phyloP scores from a whole-genome alignment of 1,140 invertebrate genomes.

The Trachymyrmex septentrionalis region DNA sequence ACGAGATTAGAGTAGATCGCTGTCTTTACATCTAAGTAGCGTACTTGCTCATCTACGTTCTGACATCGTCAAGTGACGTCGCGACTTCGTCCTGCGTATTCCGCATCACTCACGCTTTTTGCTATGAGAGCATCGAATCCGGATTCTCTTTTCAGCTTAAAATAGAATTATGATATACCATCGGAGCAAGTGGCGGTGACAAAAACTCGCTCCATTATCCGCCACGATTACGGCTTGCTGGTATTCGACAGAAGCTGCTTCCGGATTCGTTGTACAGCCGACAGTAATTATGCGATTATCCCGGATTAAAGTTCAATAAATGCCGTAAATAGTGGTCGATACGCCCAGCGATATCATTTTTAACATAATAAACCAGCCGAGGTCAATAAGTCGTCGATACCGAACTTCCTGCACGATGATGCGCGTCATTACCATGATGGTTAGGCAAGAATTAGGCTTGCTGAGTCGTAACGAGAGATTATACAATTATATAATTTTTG shows the following conservation, averaged over 20 bases:
- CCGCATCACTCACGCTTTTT: constrained; percentile 50
- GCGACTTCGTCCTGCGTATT: constrained; percentile 35
- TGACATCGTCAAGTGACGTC: constrained; percentile 37
- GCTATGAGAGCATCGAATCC: constrained; percentile 34
- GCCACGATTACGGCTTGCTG: constrained; percentile 50
- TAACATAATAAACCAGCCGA: constrained; percentile 27
- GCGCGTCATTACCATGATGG: constrained; percentile 28
- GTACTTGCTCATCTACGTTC: constrained; percentile 9
- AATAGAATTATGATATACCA: constrained; percentile 51
- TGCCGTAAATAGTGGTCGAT: constrained; percentile 21
- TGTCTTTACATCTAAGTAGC: background rate
- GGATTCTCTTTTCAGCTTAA: constrained; percentile 42
- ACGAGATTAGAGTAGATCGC: background rate
- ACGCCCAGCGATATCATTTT: constrained; percentile 43
- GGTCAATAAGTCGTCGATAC: constrained; percentile 33
- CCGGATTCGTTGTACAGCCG: constrained; percentile 31
- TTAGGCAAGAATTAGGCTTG: constrained; percentile 21
- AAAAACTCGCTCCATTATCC: constrained; percentile 57
- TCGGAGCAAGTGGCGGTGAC: constrained; percentile 25
- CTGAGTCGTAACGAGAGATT: background rate
- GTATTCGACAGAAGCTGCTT: constrained; percentile 46
- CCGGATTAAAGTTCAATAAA: constrained; percentile 56
- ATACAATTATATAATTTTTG: background rate
- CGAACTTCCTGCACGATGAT: background rate
- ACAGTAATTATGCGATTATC: constrained; percentile 55